phyloP scores from a whole-genome alignment of 53 echinoderm and acorn worm species.

The Pentamera pediparva region DNA sequence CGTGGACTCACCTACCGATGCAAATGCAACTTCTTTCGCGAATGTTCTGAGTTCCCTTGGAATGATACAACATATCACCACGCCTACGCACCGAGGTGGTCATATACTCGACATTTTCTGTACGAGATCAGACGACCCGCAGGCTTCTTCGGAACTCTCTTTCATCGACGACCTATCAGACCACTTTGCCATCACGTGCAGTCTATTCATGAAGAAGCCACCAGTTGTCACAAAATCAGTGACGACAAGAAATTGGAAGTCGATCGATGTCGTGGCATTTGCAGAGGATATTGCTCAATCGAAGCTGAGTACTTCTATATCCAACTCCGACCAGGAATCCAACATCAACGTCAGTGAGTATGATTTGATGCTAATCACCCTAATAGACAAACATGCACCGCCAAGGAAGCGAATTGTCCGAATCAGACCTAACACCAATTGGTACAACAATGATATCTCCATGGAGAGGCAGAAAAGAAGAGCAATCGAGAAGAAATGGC shows the following conservation, averaged over 20 bases:
- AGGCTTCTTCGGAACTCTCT: neutral
- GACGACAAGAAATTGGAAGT: no score
- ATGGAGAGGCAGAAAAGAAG: constrained; percentile 1
- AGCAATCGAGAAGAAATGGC: constrained; percentile 18
- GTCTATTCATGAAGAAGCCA: constrained; percentile 17
- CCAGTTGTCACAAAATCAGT: constrained; percentile 1
- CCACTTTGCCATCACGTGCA: constrained; percentile 28
- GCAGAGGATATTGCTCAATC: no score
- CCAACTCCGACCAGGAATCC: no score
- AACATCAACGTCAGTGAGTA: no score
- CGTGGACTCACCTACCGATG: neutral
- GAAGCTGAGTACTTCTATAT: no score
- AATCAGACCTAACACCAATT: constrained; percentile 19
- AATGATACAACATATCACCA: constrained; percentile 4
- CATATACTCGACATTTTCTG: constrained; percentile 23
- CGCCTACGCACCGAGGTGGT: constrained; percentile 14
- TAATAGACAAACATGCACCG: constrained; percentile 31
- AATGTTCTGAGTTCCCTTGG: neutral
- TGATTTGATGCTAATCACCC: neutral
- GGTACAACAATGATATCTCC: constrained; percentile 28
- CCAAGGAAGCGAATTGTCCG: constrained; percentile 4
- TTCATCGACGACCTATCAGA: constrained; percentile 20
- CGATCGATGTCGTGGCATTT: no score
- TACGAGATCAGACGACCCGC: neutral
- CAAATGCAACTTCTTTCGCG: neutral